Base-by-base conservation (phyloP, 2,888 invertebrate genomes). In the Drosophila fulvimacula region DNA sequence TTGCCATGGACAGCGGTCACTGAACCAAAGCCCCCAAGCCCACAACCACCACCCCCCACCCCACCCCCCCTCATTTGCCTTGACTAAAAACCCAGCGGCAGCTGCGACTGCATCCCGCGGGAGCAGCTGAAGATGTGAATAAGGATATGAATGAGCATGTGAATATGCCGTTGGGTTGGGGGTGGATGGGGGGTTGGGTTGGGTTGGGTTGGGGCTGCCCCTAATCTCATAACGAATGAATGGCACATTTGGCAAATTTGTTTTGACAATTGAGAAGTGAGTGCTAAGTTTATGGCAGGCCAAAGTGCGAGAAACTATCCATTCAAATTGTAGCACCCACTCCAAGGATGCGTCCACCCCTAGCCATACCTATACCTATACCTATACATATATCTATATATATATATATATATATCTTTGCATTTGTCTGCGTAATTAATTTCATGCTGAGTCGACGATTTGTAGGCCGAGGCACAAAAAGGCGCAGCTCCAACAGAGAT, bases 201-300 rank as follows among this genome's bases (percentile, higher is more conserved):
- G 27, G 27, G n/a, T 24, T 46, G 32, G 41, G 24, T 21, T 62
- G 55, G 52, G n/a, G 55, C 46, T 41, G 51, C 65, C 69, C 80
- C 76, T 84, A 90, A 90, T 85, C 88, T 80, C 81, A 81, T 90
- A 89, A 90, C 90, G 87, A 85, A 91, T 91, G 91, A 79, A 85
- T 77, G 85, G 70, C 78, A 74, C 86, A 89, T 88, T 88, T 86
- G 80, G 71, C 89, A 82, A 84, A 91, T 88, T 84, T 90, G 85
- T 83, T 89, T 87, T 89, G 89, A 85, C 85, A 89, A 81, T 82
- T 75, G 81, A 85, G 85, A 79, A 78, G 69, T 64, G 71, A 88
- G 75, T 88, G 82, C 82, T 34, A 81, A 81, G 78, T 83, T 78
- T 78, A 78, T 81, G 70, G 61, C 71, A 76, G 68, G 41, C 73